A percentile compares a stretch with the other conserved stretches of the same genome.
Evolutionary conservation across 1,140 invertebrate genomes (phyloP).

Genomic region (Lasaia peninsularis): DNA sequence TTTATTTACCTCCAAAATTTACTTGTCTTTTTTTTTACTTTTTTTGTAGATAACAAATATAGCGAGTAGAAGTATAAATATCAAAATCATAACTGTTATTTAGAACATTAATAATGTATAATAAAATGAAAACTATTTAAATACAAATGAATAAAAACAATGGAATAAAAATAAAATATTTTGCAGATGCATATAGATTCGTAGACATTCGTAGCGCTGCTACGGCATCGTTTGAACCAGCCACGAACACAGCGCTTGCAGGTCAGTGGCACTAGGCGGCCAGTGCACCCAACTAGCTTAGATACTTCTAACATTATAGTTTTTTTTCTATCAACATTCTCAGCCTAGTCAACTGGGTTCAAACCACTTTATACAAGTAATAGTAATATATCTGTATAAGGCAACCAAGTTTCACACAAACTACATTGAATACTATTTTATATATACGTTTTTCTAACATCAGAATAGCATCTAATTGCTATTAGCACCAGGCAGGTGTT

Average conservation of each 20-base stretch:
- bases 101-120: no score
- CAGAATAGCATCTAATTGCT: not conserved
- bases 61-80: no score
- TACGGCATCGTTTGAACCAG: constrained; percentile 44
- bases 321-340: constrained; percentile 73
- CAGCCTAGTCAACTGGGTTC: constrained; percentile 49
- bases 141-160: no score
- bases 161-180: not conserved
- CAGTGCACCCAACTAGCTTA: constrained; percentile 69
- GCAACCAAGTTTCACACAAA: constrained; percentile 13
- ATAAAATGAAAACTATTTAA: no score
- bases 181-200: constrained; percentile 16
- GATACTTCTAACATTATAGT: constrained; percentile 71
- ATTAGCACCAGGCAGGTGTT: not conserved
- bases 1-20: no score
- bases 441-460: not conserved
- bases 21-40: no score
- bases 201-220: constrained; percentile 57
- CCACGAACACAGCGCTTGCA: constrained; percentile 34
- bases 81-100: no score
- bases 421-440: not conserved
- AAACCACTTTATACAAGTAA: constrained; percentile 49
- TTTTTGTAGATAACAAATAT: no score
- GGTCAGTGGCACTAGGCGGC: constrained; percentile 66
- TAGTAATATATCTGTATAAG: constrained; percentile 30